These are phyloP conservation scores for Andrena chrysosceles DNA, from an alignment of 2,888 invertebrate species.

Conservation along the genomic window DNA sequence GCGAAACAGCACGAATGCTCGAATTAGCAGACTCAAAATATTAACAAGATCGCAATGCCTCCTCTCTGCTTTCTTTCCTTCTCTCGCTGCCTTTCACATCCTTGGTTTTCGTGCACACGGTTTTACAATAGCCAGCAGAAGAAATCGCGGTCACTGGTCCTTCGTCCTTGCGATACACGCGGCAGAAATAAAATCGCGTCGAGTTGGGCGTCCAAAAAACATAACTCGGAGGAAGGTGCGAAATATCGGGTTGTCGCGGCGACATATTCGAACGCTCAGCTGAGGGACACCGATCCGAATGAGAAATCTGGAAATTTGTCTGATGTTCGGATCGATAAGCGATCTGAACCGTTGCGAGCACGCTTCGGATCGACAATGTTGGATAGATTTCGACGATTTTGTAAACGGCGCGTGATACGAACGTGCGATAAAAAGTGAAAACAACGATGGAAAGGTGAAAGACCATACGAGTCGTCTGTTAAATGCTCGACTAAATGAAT, in stretches of 20 bases:
- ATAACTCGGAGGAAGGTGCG: constrained; percentile 26
- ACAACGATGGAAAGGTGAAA: constrained; percentile 26
- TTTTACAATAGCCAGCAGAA: constrained; percentile 28
- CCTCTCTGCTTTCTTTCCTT: neutral
- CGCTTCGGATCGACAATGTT: constrained; percentile 60
- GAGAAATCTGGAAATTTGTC: constrained; percentile 25
- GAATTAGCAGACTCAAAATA: constrained; percentile 28
- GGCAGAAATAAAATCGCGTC: constrained; percentile 28
- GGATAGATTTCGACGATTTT: neutral
- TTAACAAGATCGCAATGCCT: constrained; percentile 15
- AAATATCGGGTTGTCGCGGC: constrained; percentile 22
- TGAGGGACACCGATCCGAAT: constrained; percentile 31
- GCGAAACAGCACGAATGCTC: constrained; percentile 16
- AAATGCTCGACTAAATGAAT: constrained; percentile 20
- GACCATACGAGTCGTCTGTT: constrained; percentile 21
- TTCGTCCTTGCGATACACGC: constrained; percentile 21
- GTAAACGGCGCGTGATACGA: too few relatives aligned
- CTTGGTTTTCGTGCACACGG: constrained; percentile 21
- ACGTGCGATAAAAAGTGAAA: neutral
- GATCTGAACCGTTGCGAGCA: constrained; percentile 56
- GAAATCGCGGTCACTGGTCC: constrained; percentile 34
- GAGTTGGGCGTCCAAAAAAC: constrained; percentile 23
- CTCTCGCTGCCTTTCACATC: neutral
- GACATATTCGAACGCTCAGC: constrained; percentile 18
- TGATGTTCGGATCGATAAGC: constrained; percentile 46